Conservation (phyloP, 2,797 vertebrate species). For the Takifugu rubripes region DNA sequence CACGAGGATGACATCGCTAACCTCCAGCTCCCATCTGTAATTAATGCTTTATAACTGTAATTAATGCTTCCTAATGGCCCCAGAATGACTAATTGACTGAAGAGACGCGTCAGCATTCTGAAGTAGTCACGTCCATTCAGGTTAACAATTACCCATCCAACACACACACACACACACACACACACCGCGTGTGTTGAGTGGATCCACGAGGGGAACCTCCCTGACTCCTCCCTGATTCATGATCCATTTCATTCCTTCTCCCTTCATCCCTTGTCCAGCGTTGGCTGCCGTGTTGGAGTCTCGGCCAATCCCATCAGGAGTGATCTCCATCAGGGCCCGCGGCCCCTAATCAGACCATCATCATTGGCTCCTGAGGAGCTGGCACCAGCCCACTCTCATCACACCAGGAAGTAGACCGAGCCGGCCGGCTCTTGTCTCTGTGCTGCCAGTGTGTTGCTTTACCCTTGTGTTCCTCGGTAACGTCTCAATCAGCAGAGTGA, state of each 20-base stretch:
- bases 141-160: not conserved
- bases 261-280: conserved; percentile 13
- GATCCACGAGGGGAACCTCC: conserved; percentile 22
- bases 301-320: conserved; percentile 68
- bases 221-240: conserved; percentile 10
- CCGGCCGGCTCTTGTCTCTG: no score
- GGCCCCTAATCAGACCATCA: conserved; percentile 71
- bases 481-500: no score
- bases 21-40: no score
- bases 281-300: conserved; percentile 18
- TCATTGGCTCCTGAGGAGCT: no score
- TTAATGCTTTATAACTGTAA: no score
- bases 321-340: conserved; percentile 60
- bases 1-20: no score
- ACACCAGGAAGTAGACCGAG: no score
- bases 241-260: conserved; percentile 23
- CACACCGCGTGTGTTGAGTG: conserved; percentile 8
- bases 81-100: no score
- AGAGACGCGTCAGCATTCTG: no score
- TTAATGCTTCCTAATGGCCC: no score
- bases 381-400: conserved; percentile 6
- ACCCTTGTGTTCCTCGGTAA: no score
- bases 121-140: conserved; percentile 6
- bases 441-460: no score
- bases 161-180: not conserved